Conservation (phyloP, 1,140 invertebrate genomes). For the Bombus affinis region DNA sequence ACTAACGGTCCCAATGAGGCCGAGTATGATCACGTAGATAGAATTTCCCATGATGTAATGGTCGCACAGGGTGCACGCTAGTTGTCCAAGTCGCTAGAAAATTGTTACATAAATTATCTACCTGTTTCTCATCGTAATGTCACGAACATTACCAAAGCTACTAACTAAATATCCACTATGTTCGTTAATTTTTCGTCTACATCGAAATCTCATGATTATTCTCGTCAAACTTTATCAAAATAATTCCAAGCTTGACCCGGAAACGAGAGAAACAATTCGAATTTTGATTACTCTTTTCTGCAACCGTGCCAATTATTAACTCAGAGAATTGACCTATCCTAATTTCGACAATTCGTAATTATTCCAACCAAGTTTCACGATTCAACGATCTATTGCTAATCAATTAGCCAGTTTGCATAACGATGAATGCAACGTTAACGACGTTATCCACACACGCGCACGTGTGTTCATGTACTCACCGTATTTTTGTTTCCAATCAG, state of each 20-base stretch:
- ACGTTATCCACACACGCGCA: not conserved
- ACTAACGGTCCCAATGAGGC: constrained; percentile 81
- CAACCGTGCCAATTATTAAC: not conserved
- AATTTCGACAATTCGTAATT: not conserved
- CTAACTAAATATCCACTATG: constrained; percentile 52
- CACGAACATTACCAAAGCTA: not conserved
- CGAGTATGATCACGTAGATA: constrained; percentile 75
- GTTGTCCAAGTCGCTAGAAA: constrained; percentile 71
- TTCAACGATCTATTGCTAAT: not conserved
- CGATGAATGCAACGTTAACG: not conserved
- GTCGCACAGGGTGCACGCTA: constrained; percentile 76
- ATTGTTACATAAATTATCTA: not conserved
- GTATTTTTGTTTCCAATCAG: constrained; percentile 41
- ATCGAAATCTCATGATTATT: constrained; percentile 64
- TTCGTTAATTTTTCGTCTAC: constrained; percentile 54
- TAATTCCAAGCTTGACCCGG: not conserved
- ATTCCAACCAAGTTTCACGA: not conserved
- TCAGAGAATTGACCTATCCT: not conserved
- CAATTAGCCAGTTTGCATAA: not conserved
- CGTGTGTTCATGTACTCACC: constrained; percentile 23
- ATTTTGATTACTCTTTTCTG: not conserved
- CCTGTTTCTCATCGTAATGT: not conserved
- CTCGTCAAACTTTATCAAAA: not conserved
- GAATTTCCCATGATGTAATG: constrained; percentile 76
- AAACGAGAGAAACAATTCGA: not conserved